Evolutionary conservation across 2,888 invertebrate species (phyloP), one percentile per base, ranked within the genome.

Genomic region (Pomacea canaliculata): DNA sequence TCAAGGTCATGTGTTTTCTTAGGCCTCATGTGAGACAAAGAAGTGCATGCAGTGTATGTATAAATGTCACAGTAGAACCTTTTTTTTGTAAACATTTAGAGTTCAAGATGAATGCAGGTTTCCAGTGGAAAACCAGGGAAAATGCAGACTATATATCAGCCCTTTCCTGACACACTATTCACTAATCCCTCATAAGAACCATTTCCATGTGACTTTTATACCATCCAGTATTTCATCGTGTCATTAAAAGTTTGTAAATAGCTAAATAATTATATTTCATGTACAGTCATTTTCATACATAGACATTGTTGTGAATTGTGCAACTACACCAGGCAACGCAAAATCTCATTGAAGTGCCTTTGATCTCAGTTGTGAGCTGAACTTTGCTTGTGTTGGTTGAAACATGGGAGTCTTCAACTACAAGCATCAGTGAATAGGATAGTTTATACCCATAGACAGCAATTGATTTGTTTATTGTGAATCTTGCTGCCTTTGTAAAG

Each of bases 231-330:
- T 73, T 70, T 73, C 73, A 73, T 67, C 59, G 27, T 27, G 49
- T 65, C 63, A 63, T 63, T 27, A 19, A 63, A 51, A 73, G 51
- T 56, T 23, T 73, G 73, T 73, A 73, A 66, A 73, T 73, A 73
- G 49, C 59, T 65, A 56, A 73, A 46, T 65, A 66, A 72, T 66
- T 72, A 46, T 67, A 67, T 73, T 73, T 67, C 59, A 65, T 66
- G 51, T 56, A 56, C 51, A 56, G 51, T 56, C 70, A 71, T 71
- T 67, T 12, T 71, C 71, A 76, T 70, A 56, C 46, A n/a, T 68
- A 70, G 46, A 70, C 37, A 13, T 56, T 56, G 51, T 10, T 56
- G 51, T 56, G 16, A 56, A 56, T 7, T 56, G 4, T 56, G 51
- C 16, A 56, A 56, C 51, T 56, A 56, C 10, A 16, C 18, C 7